Percentiles rank a stretch among this genome's conserved stretches.
These are phyloP conservation scores for Diprion similis DNA, from an alignment of 1,140 invertebrate genomes.

Conservation along the genomic window DNA sequence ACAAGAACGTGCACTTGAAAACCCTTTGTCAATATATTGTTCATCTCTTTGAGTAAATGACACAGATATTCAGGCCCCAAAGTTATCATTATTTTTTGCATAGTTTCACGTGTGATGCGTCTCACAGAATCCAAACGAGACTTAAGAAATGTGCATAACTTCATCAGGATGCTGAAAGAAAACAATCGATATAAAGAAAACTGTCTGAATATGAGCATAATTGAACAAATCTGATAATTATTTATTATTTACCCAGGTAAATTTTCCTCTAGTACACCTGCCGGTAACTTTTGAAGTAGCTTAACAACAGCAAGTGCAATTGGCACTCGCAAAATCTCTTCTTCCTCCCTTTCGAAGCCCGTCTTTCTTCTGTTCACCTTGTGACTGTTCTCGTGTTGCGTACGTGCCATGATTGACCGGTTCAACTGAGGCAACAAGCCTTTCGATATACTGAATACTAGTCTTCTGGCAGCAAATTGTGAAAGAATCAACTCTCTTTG, in stretches of 20 bases:
- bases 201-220: slow-evolving; percentile 18
- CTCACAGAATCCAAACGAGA: slow-evolving; percentile 89
- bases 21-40: slow-evolving; percentile 81
- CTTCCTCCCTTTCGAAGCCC: slow-evolving; percentile 76
- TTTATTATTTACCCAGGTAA: slow-evolving; percentile 76
- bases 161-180: slow-evolving; percentile 82
- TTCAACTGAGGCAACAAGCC: slow-evolving; percentile 72
- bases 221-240: slow-evolving; percentile 27
- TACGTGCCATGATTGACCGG: slow-evolving; percentile 73
- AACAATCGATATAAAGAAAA: slow-evolving; percentile 23
- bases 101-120: slow-evolving; percentile 82
- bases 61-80: slow-evolving; percentile 85
- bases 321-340: slow-evolving; percentile 89
- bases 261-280: slow-evolving; percentile 75
- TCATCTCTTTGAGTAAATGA: slow-evolving; percentile 82
- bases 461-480: slow-evolving; percentile 74
- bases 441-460: slow-evolving; percentile 67
- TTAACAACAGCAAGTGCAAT: slow-evolving; percentile 93
- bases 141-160: slow-evolving; percentile 88
- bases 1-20: slow-evolving; percentile 94
- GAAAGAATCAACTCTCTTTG: slow-evolving; percentile 68
- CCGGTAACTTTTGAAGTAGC: slow-evolving; percentile 86
- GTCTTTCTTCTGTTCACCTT: slow-evolving; percentile 78
- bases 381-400: slow-evolving; percentile 79
- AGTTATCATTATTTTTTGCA: slow-evolving; percentile 87